These are phyloP conservation scores for Protophormia terraenovae DNA, from an alignment of 2,888 invertebrate genomes.

Conservation along the genomic window DNA sequence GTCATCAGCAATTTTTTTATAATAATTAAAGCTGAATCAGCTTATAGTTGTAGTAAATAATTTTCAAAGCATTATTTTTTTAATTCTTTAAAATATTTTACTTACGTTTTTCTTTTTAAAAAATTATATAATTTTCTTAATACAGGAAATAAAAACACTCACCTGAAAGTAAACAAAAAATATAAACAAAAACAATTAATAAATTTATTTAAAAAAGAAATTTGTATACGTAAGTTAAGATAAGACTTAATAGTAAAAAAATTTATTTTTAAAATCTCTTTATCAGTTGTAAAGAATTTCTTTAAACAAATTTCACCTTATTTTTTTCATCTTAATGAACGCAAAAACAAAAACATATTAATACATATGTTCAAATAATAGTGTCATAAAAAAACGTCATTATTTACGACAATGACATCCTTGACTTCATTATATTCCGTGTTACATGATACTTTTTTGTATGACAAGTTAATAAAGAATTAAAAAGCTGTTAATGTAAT, in stretches of 20 bases:
- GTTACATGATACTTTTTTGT: conserved; percentile 68
- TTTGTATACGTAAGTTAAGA: neutral
- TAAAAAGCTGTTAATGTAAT: conserved; percentile 17
- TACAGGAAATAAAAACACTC: conserved; percentile 22
- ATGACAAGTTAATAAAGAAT: conserved; percentile 44
- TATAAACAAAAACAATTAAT: conserved; percentile 4
- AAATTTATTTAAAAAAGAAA: neutral
- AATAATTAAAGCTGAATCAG: conserved; percentile 35
- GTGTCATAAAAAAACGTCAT: conserved; percentile 61
- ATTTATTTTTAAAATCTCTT: neutral
- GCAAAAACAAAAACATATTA: neutral
- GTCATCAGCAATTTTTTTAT: too few species aligned
- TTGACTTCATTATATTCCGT: conserved; percentile 78
- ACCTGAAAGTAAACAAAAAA: conserved; percentile 42
- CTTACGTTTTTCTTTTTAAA: neutral
- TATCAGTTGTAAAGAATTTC: too few species aligned
- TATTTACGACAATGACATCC: conserved; percentile 76
- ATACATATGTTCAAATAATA: neutral
- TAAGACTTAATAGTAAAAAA: neutral
- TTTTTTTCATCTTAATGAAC: conserved; percentile 6
- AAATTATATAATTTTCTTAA: neutral
- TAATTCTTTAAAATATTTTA: neutral
- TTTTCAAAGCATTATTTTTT: too few species aligned
- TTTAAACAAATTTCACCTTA: conserved; percentile 9
- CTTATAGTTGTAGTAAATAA: neutral